Percentiles rank a stretch among this genome's conserved stretches.
Conservation (phyloP, 2,888 invertebrate genomes). For the Thecophora atra region DNA sequence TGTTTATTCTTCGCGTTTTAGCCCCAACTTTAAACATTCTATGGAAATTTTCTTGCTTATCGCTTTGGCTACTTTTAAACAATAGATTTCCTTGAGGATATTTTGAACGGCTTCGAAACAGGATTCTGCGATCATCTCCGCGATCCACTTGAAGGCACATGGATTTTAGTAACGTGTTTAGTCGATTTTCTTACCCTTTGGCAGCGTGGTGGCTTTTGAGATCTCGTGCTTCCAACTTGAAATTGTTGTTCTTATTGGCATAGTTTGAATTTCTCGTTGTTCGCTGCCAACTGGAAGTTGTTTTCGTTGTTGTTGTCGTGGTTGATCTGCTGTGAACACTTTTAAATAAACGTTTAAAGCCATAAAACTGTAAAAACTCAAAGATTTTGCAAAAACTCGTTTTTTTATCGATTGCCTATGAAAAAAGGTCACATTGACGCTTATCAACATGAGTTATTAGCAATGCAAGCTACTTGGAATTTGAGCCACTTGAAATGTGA, state of each 20-base stretch:
- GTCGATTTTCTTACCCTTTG: too few relatives aligned
- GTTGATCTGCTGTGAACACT: neutral
- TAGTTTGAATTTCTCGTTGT: too few relatives aligned
- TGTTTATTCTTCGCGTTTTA: too few relatives aligned
- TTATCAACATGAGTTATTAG: too few relatives aligned
- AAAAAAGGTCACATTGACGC: too few relatives aligned
- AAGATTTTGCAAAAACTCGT: too few relatives aligned
- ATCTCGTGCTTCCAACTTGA: neutral
- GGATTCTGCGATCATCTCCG: conserved; percentile 19
- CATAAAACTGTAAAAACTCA: too few relatives aligned
- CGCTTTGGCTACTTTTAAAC: neutral
- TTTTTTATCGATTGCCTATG: too few relatives aligned
- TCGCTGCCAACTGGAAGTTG: neutral
- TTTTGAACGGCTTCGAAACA: neutral
- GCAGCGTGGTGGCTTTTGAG: neutral
- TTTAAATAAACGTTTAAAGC: too few relatives aligned
- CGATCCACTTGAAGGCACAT: neutral
- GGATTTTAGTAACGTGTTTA: conserved; percentile 3
- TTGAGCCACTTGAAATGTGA: too few relatives aligned
- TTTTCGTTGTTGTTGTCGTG: neutral
- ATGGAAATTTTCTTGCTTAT: neutral
- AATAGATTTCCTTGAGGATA: conserved; percentile 7
- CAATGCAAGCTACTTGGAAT: too few relatives aligned
- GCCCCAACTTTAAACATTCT: too few relatives aligned
- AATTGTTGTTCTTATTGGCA: neutral